Evolutionary conservation across 2,113 vertebrate species (phyloP).

Genomic region (Anolis sagrei): DNA sequence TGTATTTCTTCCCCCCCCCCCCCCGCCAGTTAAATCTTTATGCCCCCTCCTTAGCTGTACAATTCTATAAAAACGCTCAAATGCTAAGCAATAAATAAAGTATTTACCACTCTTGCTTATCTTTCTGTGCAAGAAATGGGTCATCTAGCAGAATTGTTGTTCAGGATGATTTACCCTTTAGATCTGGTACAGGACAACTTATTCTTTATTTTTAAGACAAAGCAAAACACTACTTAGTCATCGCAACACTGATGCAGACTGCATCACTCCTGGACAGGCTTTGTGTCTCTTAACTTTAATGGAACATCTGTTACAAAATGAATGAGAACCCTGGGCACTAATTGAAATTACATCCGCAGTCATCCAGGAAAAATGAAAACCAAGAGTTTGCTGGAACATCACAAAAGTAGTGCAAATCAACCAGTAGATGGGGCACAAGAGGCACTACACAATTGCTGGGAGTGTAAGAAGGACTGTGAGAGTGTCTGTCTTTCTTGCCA

Average conservation of each 20-base stretch:
- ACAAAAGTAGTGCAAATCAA: neutral
- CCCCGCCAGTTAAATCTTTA: neutral
- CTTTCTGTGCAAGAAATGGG: too few species aligned
- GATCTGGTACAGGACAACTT: too few species aligned
- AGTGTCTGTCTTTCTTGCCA: neutral
- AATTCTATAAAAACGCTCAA: too few species aligned
- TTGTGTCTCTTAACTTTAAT: neutral
- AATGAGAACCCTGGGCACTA: neutral
- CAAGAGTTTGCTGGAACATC: too few species aligned
- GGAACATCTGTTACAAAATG: neutral
- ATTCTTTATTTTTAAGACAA: neutral
- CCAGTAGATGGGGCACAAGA: constrained; percentile 3
- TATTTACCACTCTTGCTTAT: neutral
- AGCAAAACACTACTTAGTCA: neutral
- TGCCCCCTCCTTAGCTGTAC: too few species aligned
- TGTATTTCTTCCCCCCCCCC: neutral
- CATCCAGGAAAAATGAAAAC: too few species aligned
- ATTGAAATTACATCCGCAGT: neutral
- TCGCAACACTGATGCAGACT: neutral
- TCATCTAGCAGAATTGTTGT: neutral
- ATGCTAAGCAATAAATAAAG: too few species aligned
- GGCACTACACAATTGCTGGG: neutral
- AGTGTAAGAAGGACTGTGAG: neutral
- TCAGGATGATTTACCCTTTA: neutral
- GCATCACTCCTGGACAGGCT: neutral